phyloP scores from a whole-genome alignment of 2,113 vertebrate genomes.

The Arenaria interpres region DNA sequence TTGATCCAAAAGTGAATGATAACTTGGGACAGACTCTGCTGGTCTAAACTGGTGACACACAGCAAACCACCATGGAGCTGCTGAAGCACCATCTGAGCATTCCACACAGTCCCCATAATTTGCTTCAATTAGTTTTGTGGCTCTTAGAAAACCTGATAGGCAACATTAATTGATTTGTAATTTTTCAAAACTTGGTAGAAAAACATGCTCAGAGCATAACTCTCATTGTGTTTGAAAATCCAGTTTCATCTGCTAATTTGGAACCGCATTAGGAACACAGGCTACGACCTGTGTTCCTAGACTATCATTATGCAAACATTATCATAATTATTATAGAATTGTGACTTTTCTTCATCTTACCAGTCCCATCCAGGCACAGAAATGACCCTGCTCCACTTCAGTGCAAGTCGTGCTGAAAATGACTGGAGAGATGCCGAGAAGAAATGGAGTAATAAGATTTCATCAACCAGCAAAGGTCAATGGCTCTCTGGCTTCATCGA shows the following conservation, averaged over 20 bases:
- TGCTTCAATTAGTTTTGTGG: not conserved
- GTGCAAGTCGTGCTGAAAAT: not conserved
- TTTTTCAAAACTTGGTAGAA: not conserved
- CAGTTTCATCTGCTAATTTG: not conserved
- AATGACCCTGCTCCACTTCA: not conserved
- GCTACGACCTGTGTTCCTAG: too few species aligned
- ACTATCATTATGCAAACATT: not conserved
- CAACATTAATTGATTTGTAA: not conserved
- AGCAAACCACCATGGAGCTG: not conserved
- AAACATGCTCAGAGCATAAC: not conserved
- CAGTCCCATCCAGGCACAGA: not conserved
- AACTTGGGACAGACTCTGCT: not conserved
- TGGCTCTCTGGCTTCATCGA: not conserved
- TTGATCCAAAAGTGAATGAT: conserved; percentile 29
- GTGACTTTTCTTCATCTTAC: not conserved
- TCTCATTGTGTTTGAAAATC: not conserved
- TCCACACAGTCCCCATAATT: not conserved
- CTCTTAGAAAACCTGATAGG: not conserved
- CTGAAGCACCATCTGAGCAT: not conserved
- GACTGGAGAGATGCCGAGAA: not conserved
- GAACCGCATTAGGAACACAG: not conserved
- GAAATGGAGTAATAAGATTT: not conserved
- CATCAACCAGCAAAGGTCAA: not conserved
- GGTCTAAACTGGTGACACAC: not conserved
- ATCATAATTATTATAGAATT: not conserved